phyloP scores from a whole-genome alignment of 2,113 vertebrate genomes.

The Otis tarda region DNA sequence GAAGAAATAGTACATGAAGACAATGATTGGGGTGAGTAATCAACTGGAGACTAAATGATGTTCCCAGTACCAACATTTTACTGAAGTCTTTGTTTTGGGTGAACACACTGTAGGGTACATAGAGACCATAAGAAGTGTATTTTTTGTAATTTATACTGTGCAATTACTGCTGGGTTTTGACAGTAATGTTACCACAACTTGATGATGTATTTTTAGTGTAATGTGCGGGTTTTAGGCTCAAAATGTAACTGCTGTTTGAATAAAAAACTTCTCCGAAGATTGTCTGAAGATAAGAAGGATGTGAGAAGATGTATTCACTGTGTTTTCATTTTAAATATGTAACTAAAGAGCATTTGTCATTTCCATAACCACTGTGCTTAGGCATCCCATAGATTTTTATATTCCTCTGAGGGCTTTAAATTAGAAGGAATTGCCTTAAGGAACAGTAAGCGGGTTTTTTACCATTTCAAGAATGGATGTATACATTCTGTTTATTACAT shows the following conservation, averaged over 20 bases:
- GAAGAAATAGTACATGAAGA: slow-evolving; percentile 88
- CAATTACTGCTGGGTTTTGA: neutral
- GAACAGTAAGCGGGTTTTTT: neutral
- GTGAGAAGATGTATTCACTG: neutral
- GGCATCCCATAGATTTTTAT: neutral
- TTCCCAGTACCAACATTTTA: neutral
- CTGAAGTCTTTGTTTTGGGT: neutral
- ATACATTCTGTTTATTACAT: neutral
- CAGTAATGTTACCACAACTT: neutral
- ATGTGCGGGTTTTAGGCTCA: neutral
- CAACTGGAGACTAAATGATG: neutral
- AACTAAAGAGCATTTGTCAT: neutral
- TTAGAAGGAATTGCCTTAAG: neutral
- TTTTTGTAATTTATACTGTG: neutral
- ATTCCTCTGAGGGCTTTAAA: neutral
- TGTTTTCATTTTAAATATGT: neutral
- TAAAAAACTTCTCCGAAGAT: neutral
- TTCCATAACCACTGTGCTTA: neutral
- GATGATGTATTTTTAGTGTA: neutral
- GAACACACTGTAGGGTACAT: neutral
- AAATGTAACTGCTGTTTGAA: neutral
- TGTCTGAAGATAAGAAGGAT: neutral
- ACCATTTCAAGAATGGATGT: neutral
- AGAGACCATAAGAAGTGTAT: too few species aligned
- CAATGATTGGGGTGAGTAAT: slow-evolving; percentile 89